Percentiles rank a stretch among this genome's conserved stretches.
phyloP scores from a whole-genome alignment of 2,888 invertebrate species.

The Ophraella communa region DNA sequence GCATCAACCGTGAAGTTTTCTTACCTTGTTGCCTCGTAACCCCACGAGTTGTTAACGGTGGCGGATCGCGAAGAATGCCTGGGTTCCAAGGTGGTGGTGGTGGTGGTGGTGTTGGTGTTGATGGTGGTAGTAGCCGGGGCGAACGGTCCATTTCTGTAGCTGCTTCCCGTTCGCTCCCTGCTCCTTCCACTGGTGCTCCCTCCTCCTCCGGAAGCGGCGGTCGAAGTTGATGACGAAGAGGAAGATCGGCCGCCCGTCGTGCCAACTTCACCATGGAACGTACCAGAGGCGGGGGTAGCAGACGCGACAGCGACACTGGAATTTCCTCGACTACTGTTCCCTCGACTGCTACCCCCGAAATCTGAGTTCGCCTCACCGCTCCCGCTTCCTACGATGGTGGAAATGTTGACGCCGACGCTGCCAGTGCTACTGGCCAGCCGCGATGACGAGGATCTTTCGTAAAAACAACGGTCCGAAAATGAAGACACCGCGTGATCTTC shows the following conservation, averaged over 20 bases:
- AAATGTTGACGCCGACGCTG: conserved; percentile 1
- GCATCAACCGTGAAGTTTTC: too few species aligned
- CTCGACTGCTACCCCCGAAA: conserved; percentile 15
- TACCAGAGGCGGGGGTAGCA: conserved; percentile 22
- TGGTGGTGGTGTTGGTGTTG: too few species aligned
- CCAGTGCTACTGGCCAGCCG: conserved; percentile 14
- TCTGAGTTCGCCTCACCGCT: not conserved
- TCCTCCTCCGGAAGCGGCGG: conserved; percentile 19
- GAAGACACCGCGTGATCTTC: conserved; percentile 60
- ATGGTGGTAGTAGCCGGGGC: not conserved
- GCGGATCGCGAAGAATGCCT: conserved; percentile 33
- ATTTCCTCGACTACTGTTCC: not conserved
- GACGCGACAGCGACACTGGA: conserved; percentile 16
- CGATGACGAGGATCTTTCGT: conserved; percentile 57
- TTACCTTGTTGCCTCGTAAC: conserved; percentile 53
- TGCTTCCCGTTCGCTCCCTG: conserved; percentile 37
- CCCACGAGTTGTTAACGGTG: conserved; percentile 34
- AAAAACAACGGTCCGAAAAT: conserved; percentile 63
- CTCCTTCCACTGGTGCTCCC: conserved; percentile 33
- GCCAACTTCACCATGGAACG: conserved; percentile 22
- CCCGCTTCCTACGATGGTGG: conserved; percentile 12
- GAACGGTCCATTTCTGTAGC: conserved; percentile 45
- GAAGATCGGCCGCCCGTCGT: conserved; percentile 7
- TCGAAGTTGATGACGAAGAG: conserved; percentile 8
- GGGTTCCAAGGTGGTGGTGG: conserved; percentile 16